These are phyloP conservation scores for Bolinopsis microptera DNA, from an alignment of 37 sponge, comb jelly and placozoan genomes.

Conservation along the genomic window DNA sequence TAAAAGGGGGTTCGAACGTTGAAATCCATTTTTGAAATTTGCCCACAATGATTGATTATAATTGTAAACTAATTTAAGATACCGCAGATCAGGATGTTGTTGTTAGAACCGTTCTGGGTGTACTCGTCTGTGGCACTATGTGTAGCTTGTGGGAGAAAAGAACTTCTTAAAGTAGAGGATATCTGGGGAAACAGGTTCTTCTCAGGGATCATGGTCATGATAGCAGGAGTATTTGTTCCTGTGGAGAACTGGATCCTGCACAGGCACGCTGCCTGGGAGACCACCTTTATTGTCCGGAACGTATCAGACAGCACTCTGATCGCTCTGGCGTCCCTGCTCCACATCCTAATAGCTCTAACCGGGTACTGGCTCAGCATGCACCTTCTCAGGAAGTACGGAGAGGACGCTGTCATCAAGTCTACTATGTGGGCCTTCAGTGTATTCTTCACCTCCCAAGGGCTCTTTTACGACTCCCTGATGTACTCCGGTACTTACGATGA, in stretches of 20 bases:
- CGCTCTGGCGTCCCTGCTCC: constrained; percentile 39
- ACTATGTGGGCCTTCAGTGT: not conserved
- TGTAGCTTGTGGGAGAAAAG: not conserved
- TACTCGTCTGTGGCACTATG: not conserved
- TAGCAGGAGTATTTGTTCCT: not conserved
- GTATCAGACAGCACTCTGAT: constrained; percentile 18
- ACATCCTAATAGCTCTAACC: not conserved
- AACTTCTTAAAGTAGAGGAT: not conserved
- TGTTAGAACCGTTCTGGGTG: constrained; percentile 56
- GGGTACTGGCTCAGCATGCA: constrained; percentile 2
- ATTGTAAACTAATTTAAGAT: too few species aligned
- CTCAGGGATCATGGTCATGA: not conserved
- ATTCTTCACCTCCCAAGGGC: not conserved
- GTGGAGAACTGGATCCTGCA: constrained; percentile 64
- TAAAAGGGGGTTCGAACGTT: too few species aligned
- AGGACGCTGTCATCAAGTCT: not conserved
- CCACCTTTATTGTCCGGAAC: not conserved
- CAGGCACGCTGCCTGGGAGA: constrained; percentile 41
- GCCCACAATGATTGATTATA: too few species aligned
- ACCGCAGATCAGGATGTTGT: too few species aligned
- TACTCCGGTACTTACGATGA: constrained; percentile 38
- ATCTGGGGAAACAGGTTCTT: constrained; percentile 47
- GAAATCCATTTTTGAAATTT: too few species aligned
- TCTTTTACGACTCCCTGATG: constrained; percentile 7
- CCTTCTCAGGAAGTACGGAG: not conserved